These are phyloP conservation scores for Asbolus verrucosus DNA, from an alignment of 1,140 invertebrate species.

Conservation along the genomic window DNA sequence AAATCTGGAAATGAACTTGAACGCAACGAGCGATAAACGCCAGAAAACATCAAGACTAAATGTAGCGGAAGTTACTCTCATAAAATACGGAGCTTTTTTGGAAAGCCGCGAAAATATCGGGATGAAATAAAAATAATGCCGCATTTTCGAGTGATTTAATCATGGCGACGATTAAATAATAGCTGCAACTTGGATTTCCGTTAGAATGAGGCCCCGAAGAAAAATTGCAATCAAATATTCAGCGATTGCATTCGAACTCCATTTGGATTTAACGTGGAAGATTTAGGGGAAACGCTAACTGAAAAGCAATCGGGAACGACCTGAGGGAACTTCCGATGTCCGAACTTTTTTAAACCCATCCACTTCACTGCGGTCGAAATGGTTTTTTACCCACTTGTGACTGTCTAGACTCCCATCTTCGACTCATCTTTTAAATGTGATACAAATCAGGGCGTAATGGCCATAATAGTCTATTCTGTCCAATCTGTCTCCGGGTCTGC, in stretches of 20 bases:
- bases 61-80: conserved; percentile 39
- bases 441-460: conserved; percentile 27
- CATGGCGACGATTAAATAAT: conserved; percentile 21
- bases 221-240: conserved; percentile 37
- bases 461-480: conserved; percentile 12
- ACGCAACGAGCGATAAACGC: conserved; percentile 41
- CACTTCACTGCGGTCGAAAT: neutral
- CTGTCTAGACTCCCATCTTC: neutral
- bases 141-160: conserved; percentile 5
- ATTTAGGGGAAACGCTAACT: conserved; percentile 39
- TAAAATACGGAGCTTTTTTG: conserved; percentile 32
- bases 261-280: conserved; percentile 42
- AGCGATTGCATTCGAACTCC: conserved; percentile 25
- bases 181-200: conserved; percentile 7
- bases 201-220: conserved; percentile 6
- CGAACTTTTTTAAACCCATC: conserved; percentile 32
- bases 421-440: conserved; percentile 12
- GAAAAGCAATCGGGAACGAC: conserved; percentile 38
- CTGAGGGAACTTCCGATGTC: conserved; percentile 30
- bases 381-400: conserved; percentile 20
- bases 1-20: conserved; percentile 41
- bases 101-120: neutral
- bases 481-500: neutral
- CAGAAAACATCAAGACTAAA: conserved; percentile 41
- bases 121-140: conserved; percentile 3